Conservation (phyloP, 1,140 invertebrate species). For the Nomia melanderi region DNA sequence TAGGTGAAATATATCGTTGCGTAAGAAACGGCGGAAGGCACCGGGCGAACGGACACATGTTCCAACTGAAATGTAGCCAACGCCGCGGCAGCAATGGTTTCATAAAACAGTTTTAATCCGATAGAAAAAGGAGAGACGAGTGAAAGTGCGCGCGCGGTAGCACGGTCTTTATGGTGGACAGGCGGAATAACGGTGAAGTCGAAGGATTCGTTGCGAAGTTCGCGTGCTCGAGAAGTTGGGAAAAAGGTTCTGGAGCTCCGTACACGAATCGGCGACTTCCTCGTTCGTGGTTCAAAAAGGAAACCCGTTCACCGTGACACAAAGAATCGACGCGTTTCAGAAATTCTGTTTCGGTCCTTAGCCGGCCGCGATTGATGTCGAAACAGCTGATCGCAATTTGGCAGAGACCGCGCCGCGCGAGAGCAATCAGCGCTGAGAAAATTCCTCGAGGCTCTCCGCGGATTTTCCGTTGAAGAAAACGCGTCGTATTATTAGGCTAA, state of each 20-base stretch:
- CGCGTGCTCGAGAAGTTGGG: too few species aligned
- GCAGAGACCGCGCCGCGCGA: slow-evolving; percentile 13
- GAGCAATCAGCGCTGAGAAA: background rate
- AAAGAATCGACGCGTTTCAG: background rate
- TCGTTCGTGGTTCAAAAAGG: slow-evolving; percentile 28
- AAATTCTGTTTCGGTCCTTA: too few species aligned
- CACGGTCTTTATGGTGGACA: background rate
- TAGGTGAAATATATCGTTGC: background rate
- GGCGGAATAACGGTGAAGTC: slow-evolving; percentile 2
- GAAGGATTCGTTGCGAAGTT: slow-evolving; percentile 7
- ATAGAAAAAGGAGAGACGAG: slow-evolving; percentile 13
- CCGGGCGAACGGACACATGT: background rate
- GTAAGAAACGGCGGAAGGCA: background rate
- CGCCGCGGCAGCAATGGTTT: background rate
- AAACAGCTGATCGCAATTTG: slow-evolving; percentile 68
- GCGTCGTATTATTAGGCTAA: background rate
- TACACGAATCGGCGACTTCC: background rate
- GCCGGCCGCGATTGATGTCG: slow-evolving; percentile 53
- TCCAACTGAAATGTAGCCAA: slow-evolving; percentile 2
- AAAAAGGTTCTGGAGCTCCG: too few species aligned
- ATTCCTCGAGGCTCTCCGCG: background rate
- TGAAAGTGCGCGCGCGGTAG: slow-evolving; percentile 8
- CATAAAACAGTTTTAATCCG: background rate
- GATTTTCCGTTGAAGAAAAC: background rate
- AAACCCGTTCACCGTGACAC: background rate